These are phyloP conservation scores for Caenorhabditis parvicauda DNA, from an alignment of 2,888 invertebrate species.

Conservation along the genomic window DNA sequence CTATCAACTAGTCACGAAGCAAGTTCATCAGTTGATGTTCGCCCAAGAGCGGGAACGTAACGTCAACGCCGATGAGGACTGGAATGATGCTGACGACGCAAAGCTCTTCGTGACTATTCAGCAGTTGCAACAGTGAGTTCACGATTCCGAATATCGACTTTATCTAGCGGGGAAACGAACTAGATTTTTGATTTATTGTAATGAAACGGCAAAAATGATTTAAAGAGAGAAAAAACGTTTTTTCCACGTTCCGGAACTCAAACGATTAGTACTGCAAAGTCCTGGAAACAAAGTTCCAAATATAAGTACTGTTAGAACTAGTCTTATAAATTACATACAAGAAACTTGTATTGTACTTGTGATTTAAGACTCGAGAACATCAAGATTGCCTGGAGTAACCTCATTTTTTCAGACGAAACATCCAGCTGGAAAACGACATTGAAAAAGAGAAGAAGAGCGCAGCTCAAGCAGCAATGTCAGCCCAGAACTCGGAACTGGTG, in stretches of 20 bases:
- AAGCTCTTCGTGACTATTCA: slow-evolving; percentile 25
- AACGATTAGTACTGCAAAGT: too few species aligned
- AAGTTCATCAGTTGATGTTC: slow-evolving; percentile 22
- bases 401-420: slow-evolving; percentile 21
- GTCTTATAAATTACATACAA: neutral
- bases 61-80: slow-evolving; percentile 6
- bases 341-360: too few species aligned
- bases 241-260: too few species aligned
- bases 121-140: slow-evolving; percentile 18
- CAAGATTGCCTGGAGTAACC: neutral
- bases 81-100: slow-evolving; percentile 14
- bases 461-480: slow-evolving; percentile 26
- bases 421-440: slow-evolving; percentile 36
- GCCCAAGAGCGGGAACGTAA: slow-evolving; percentile 10
- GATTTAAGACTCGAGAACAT: neutral
- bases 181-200: neutral
- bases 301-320: too few species aligned
- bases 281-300: too few species aligned
- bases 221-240: neutral
- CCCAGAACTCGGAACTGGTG: slow-evolving; percentile 28
- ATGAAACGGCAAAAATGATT: too few species aligned
- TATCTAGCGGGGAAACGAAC: neutral
- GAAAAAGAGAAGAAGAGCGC: slow-evolving; percentile 26
- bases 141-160: neutral
- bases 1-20: slow-evolving; percentile 12